A percentile compares a stretch with the other conserved stretches of the same genome.
These are phyloP conservation scores for Linnaemya vulpina DNA, from an alignment of 2,888 invertebrate genomes.

Conservation along the genomic window DNA sequence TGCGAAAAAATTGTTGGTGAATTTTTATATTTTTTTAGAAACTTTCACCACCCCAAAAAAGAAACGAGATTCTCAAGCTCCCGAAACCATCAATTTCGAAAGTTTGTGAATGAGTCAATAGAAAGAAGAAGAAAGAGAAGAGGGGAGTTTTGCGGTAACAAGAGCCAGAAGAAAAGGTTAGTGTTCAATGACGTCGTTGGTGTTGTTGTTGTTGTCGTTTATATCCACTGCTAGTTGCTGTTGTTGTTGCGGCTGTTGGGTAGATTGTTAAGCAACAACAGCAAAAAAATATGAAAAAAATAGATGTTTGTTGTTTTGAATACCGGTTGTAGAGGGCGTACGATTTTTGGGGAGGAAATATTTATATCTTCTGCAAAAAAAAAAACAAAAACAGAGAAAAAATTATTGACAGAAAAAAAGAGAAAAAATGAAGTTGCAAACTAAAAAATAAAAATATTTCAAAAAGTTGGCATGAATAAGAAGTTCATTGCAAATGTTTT, in stretches of 20 bases:
- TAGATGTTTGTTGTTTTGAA: constrained; percentile 66
- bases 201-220: constrained; percentile 55
- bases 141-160: constrained; percentile 6
- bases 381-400: constrained; percentile 26
- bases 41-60: constrained; percentile 52
- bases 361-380: constrained; percentile 13
- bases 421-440: constrained; percentile 32
- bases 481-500: constrained; percentile 61
- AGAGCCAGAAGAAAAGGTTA: constrained; percentile 51
- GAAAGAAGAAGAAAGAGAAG: no score
- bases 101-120: constrained; percentile 36
- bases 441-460: constrained; percentile 6
- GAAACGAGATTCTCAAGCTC: constrained; percentile 20
- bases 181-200: constrained; percentile 65
- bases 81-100: not conserved
- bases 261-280: constrained; percentile 55
- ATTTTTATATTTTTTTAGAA: constrained; percentile 64
- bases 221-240: not conserved
- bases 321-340: constrained; percentile 67
- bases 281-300: constrained; percentile 1
- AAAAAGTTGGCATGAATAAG: constrained; percentile 48
- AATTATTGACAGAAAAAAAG: constrained; percentile 31
- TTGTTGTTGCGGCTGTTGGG: constrained; percentile 32
- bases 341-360: constrained; percentile 44
- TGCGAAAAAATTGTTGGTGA: constrained; percentile 70